phyloP scores from a whole-genome alignment of 2,113 vertebrate species.

The Pelmatolapia mariae region DNA sequence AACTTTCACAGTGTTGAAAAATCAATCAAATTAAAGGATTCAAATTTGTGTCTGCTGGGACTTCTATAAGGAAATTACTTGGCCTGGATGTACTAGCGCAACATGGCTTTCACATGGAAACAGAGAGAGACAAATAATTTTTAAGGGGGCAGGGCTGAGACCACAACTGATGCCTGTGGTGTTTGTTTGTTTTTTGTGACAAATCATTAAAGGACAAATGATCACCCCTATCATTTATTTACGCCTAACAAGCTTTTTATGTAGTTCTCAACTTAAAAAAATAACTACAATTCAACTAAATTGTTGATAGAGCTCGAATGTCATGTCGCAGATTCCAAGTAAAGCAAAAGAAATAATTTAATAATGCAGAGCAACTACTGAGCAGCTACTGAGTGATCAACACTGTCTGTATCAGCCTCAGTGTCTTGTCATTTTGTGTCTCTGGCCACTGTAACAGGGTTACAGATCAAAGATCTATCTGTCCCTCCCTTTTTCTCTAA shows the following conservation, averaged over 20 bases:
- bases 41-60: not conserved
- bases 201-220: not conserved
- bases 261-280: not conserved
- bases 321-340: not conserved
- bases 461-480: not conserved
- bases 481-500: not conserved
- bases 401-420: rapidly evolving
- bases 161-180: not conserved
- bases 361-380: not conserved
- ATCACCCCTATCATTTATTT: not conserved
- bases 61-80: not conserved
- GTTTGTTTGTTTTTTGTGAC: not conserved
- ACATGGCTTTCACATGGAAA: not conserved
- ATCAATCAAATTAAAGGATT: not conserved
- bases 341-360: not conserved
- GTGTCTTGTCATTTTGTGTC: not conserved
- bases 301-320: not conserved
- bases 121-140: not conserved
- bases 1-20: not conserved
- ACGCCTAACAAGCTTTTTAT: not conserved
- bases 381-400: not conserved
- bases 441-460: not conserved
- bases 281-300: not conserved
- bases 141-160: not conserved
- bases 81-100: rapidly evolving